Evolutionary conservation across 1,140 invertebrate genomes (phyloP).

Genomic region (Cheumatopsyche charites): DNA sequence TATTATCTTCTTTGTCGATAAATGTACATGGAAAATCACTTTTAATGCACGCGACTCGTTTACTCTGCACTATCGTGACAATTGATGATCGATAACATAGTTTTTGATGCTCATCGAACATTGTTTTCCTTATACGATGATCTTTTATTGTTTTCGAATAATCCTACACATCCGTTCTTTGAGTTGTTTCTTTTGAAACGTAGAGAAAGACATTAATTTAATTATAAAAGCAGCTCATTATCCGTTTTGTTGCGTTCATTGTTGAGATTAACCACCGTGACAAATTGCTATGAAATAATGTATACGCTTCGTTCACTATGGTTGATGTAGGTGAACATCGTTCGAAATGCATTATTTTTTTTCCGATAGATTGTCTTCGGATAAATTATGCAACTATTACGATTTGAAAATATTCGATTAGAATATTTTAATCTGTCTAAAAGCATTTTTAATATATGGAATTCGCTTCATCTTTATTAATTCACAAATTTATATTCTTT

Average conservation of each 20-base stretch:
- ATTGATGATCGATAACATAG: constrained; percentile 1
- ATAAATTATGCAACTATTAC: too few relatives aligned
- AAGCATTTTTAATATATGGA: too few relatives aligned
- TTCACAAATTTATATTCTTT: too few relatives aligned
- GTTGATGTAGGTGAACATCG: background rate
- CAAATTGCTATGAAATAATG: constrained; percentile 25
- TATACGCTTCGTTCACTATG: background rate
- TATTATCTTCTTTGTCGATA: constrained; percentile 14
- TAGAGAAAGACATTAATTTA: constrained; percentile 25
- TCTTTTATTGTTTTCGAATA: too few relatives aligned
- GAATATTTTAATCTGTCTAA: too few relatives aligned
- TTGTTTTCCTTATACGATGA: background rate
- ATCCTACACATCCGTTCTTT: background rate
- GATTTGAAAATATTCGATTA: too few relatives aligned
- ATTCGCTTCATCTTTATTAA: too few relatives aligned
- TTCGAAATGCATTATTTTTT: background rate
- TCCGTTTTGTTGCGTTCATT: constrained; percentile 23
- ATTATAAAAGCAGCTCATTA: constrained; percentile 24
- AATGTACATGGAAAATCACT: constrained; percentile 19
- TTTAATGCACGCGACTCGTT: constrained; percentile 1
- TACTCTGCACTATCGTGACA: background rate
- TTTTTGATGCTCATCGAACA: background rate
- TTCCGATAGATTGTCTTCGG: too few relatives aligned
- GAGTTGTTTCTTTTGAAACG: background rate
- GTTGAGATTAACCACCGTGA: constrained; percentile 23